Conservation (phyloP, 2,797 vertebrate species). For the Sebastes kiyomatsui region DNA sequence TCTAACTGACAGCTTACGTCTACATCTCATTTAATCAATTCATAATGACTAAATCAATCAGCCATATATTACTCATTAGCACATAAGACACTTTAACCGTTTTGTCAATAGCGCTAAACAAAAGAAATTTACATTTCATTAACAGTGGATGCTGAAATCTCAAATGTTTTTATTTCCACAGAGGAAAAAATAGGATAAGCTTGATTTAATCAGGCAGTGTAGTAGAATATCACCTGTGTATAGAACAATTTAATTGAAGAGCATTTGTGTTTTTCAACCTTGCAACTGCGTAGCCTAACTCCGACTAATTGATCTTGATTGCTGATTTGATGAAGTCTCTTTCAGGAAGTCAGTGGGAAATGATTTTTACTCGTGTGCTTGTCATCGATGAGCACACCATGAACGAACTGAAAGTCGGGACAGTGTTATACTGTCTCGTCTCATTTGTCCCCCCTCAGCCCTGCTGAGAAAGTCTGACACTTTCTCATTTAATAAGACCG, state of each 20-base stretch:
- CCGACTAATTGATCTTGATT: constrained; percentile 42
- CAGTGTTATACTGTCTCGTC: constrained; percentile 26
- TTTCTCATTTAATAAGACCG: constrained; percentile 43
- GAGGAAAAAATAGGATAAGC: constrained; percentile 13
- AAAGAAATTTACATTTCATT: constrained; percentile 37
- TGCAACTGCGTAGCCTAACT: neutral
- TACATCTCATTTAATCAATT: constrained; percentile 30
- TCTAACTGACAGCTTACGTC: constrained; percentile 11
- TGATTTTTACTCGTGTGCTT: constrained; percentile 16
- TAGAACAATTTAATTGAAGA: constrained; percentile 11
- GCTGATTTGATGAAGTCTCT: constrained; percentile 47
- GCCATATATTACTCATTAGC: constrained; percentile 24
- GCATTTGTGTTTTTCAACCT: constrained; percentile 11
- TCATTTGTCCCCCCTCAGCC: constrained; percentile 37
- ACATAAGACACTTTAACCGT: constrained; percentile 19
- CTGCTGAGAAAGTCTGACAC: constrained; percentile 40
- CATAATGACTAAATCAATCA: constrained; percentile 32
- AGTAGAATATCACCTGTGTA: constrained; percentile 11
- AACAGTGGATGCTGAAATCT: neutral
- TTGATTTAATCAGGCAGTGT: constrained; percentile 38
- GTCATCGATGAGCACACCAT: neutral
- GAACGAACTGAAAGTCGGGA: constrained; percentile 24
- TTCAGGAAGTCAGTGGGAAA: constrained; percentile 11
- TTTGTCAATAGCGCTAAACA: constrained; percentile 20
- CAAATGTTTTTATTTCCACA: constrained; percentile 1